Conservation (phyloP, 2,113 vertebrate species). For the Takifugu flavidus region DNA sequence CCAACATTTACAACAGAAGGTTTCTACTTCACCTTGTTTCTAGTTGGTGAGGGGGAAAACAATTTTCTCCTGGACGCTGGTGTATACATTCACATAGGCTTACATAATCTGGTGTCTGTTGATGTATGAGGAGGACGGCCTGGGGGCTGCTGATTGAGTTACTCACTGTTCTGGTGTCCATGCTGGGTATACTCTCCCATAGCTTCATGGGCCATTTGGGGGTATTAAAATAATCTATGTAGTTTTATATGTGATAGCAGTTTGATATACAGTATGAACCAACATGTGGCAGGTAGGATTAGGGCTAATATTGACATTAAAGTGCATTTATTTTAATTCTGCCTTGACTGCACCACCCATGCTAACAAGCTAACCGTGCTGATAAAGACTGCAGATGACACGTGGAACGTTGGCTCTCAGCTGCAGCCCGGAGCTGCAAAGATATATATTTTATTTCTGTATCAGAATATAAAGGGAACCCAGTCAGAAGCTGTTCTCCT, state of each 20-base stretch:
- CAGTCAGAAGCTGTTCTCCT: constrained; percentile 24
- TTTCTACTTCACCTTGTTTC: too few species aligned
- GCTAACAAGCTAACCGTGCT: constrained; percentile 25
- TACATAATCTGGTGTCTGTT: constrained; percentile 33
- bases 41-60: too few species aligned
- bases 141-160: constrained; percentile 32
- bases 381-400: constrained; percentile 33
- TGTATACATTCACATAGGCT: constrained; percentile 3
- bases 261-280: too few species aligned
- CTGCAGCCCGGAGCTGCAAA: background rate
- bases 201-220: too few species aligned
- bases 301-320: constrained; percentile 32
- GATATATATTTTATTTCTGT: constrained; percentile 13
- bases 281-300: constrained; percentile 5
- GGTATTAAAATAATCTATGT: constrained; percentile 17
- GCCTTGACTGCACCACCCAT: background rate
- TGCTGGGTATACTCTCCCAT: constrained; percentile 2
- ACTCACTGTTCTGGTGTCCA: constrained; percentile 20
- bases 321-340: constrained; percentile 32
- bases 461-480: constrained; percentile 28
- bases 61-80: background rate
- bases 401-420: constrained; percentile 14
- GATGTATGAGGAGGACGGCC: constrained; percentile 15
- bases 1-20: too few species aligned
- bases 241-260: background rate